Conservation (phyloP, 2,888 invertebrate genomes). For the Drosophila longiperda region DNA sequence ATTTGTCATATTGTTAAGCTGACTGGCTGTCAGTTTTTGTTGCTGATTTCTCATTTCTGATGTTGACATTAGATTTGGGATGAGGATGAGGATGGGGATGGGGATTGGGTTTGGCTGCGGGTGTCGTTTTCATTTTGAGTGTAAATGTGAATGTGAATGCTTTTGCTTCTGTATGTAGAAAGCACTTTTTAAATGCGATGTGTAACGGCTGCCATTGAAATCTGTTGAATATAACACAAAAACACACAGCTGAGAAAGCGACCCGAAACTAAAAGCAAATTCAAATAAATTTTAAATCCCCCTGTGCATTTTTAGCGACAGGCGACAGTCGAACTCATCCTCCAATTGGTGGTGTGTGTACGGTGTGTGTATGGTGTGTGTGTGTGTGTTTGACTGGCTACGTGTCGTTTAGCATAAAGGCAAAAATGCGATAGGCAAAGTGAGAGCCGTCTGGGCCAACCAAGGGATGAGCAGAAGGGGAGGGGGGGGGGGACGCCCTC, state of each 20-base stretch:
- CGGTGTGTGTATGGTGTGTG: constrained; percentile 7
- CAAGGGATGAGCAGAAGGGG: neutral
- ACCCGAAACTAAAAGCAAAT: constrained; percentile 80
- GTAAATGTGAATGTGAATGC: neutral
- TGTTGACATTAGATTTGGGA: constrained; percentile 23
- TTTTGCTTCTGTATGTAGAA: constrained; percentile 33
- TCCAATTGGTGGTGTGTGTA: constrained; percentile 32
- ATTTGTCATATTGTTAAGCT: constrained; percentile 81
- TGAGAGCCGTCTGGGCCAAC: constrained; percentile 3
- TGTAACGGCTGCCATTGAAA: constrained; percentile 79
- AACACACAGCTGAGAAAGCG: constrained; percentile 20
- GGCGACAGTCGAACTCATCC: constrained; percentile 59
- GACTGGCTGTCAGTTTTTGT: constrained; percentile 70
- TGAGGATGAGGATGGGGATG: constrained; percentile 12
- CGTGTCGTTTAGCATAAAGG: constrained; percentile 78
- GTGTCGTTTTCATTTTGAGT: constrained; percentile 30
- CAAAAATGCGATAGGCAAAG: constrained; percentile 52
- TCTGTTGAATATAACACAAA: constrained; percentile 71
- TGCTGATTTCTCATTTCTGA: constrained; percentile 48
- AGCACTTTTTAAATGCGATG: constrained; percentile 76
- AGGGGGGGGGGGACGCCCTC: constrained; percentile 55
- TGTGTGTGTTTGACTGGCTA: constrained; percentile 40
- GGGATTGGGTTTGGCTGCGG: constrained; percentile 31
- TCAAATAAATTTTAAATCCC: constrained; percentile 81
- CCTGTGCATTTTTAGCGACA: constrained; percentile 79